Evolutionary conservation across 1,140 invertebrate genomes (phyloP).

Genomic region (Platorchestia sp.): DNA sequence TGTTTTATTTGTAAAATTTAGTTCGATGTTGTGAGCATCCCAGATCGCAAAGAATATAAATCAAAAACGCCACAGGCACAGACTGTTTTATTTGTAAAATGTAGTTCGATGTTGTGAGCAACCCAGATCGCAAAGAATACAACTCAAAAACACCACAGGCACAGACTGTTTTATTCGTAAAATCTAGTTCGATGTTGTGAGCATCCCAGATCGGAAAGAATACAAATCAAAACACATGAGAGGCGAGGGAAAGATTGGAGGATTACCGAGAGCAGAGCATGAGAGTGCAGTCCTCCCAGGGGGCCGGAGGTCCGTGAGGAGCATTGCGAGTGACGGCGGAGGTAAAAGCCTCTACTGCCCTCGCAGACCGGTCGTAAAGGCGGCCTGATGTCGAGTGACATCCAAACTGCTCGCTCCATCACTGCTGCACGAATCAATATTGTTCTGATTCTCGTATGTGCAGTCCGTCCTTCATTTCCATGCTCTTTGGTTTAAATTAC

Average conservation of each 20-base stretch:
- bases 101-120: too few species aligned
- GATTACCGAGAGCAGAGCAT: not conserved
- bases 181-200: not conserved
- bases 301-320: not conserved
- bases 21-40: too few species aligned
- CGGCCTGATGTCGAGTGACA: not conserved
- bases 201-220: not conserved
- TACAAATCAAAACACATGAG: not conserved
- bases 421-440: not conserved
- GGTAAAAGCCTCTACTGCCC: not conserved
- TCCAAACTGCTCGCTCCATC: not conserved
- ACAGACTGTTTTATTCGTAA: too few species aligned
- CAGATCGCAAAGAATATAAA: too few species aligned
- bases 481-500: too few species aligned
- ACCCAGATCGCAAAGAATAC: too few species aligned
- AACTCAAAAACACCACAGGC: too few species aligned
- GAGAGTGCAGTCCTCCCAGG: not conserved
- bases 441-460: not conserved
- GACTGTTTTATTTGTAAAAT: too few species aligned
- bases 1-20: too few species aligned
- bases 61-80: too few species aligned
- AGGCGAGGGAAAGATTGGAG: not conserved
- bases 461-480: not conserved
- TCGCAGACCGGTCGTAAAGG: not conserved
- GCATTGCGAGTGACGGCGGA: not conserved